Percentiles rank a stretch among this genome's conserved stretches.
phyloP scores from a whole-genome alignment of 2,888 invertebrate species.

The Digitonthophagus gazella region DNA sequence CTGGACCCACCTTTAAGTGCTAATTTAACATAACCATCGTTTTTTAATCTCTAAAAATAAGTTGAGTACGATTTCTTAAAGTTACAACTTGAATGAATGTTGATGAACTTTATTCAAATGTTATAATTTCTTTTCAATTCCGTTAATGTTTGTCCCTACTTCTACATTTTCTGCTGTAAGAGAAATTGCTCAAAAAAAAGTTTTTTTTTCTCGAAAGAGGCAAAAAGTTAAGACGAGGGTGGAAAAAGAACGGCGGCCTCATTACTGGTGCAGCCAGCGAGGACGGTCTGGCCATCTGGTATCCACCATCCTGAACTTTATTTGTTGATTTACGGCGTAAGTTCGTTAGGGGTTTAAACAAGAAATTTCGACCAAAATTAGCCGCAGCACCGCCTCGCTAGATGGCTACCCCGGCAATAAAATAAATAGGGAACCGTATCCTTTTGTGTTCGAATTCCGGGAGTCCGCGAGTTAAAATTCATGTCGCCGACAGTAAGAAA shows the following conservation, averaged over 20 bases:
- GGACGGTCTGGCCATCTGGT: not conserved
- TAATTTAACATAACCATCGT: too few relatives aligned
- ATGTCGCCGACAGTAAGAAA: not conserved
- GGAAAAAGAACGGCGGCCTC: not conserved
- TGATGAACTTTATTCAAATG: too few relatives aligned
- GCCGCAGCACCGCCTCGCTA: constrained; percentile 8
- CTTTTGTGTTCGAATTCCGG: constrained; percentile 10
- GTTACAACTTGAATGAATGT: too few relatives aligned
- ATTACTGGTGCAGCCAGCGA: not conserved
- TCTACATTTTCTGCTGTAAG: too few relatives aligned
- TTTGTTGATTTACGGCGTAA: constrained; percentile 15
- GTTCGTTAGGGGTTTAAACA: constrained; percentile 17
- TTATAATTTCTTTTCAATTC: too few relatives aligned
- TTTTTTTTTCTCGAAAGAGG: not conserved
- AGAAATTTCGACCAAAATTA: constrained; percentile 20
- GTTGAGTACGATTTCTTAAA: too few relatives aligned
- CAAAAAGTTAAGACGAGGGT: not conserved
- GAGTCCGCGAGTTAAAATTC: not conserved
- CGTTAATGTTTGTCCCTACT: too few relatives aligned
- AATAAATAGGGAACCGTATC: constrained; percentile 18
- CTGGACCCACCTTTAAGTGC: too few relatives aligned
- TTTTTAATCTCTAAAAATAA: too few relatives aligned
- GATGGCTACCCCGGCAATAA: constrained; percentile 17
- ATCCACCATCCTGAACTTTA: constrained; percentile 20
- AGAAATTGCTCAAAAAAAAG: too few relatives aligned